Percentiles rank a stretch among this genome's conserved stretches.
Conservation (phyloP, 2,888 invertebrate genomes). For the Agonopterix subpropinquella region DNA sequence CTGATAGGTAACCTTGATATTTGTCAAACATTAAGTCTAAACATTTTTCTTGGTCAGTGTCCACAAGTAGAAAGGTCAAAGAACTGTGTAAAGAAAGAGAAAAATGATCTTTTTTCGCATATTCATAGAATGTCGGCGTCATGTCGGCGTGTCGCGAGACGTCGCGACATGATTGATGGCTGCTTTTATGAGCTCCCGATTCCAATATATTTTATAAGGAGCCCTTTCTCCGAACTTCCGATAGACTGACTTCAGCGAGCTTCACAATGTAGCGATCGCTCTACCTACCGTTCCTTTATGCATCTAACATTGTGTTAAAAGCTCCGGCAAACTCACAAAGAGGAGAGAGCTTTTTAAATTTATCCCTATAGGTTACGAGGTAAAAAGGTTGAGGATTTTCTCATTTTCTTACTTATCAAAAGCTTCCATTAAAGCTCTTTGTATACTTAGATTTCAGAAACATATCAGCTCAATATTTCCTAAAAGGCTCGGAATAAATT, state of each 20-base stretch:
- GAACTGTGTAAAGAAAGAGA: slow-evolving; percentile 7
- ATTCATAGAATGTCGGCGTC: slow-evolving; percentile 17
- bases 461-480: no score
- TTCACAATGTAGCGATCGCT: slow-evolving; percentile 7
- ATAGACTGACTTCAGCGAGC: slow-evolving; percentile 12
- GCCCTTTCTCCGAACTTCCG: slow-evolving; percentile 14
- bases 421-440: no score
- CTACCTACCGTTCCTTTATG: background rate
- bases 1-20: no score
- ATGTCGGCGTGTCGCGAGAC: slow-evolving; percentile 6
- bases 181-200: slow-evolving; percentile 5
- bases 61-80: background rate
- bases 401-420: no score
- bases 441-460: no score
- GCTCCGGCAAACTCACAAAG: no score
- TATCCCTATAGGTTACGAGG: no score
- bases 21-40: no score
- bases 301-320: no score
- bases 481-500: slow-evolving; percentile 9
- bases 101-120: slow-evolving; percentile 22
- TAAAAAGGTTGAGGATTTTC: no score
- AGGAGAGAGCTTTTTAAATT: no score
- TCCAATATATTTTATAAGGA: slow-evolving; percentile 10
- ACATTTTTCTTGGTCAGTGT: no score
- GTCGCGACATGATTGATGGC: slow-evolving; percentile 9